These are phyloP conservation scores for Oryzias sinensis DNA, from an alignment of 2,797 vertebrate species.

Conservation along the genomic window DNA sequence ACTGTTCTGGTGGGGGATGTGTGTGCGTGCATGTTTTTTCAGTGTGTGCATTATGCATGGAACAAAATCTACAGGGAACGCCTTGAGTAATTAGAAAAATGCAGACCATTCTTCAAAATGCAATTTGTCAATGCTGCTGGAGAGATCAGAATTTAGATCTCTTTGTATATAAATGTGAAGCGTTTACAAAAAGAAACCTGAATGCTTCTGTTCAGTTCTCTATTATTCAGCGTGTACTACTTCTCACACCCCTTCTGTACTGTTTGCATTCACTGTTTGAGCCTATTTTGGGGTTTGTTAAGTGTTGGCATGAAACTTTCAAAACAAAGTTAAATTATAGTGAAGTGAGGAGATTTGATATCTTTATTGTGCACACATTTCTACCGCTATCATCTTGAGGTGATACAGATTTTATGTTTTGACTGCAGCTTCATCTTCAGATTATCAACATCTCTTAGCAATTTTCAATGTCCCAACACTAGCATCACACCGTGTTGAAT, in stretches of 20 bases:
- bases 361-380: slow-evolving; percentile 6
- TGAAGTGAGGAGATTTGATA: too few relatives aligned
- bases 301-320: too few relatives aligned
- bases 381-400: too few relatives aligned
- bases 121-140: slow-evolving; percentile 51
- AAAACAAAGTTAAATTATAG: too few relatives aligned
- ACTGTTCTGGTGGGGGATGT: slow-evolving; percentile 21
- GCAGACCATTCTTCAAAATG: slow-evolving; percentile 40
- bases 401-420: too few relatives aligned
- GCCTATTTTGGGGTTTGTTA: neutral
- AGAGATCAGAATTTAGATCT: slow-evolving; percentile 51
- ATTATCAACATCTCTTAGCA: too few relatives aligned
- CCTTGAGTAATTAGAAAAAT: slow-evolving; percentile 60
- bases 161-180: slow-evolving; percentile 54
- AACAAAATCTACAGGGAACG: slow-evolving; percentile 41
- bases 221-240: slow-evolving; percentile 8
- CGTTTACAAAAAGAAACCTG: slow-evolving; percentile 39
- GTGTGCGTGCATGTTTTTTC: slow-evolving; percentile 17
- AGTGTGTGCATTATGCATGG: slow-evolving; percentile 38
- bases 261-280: slow-evolving; percentile 23
- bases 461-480: too few relatives aligned
- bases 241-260: slow-evolving; percentile 3
- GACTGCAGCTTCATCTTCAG: too few relatives aligned
- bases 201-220: slow-evolving; percentile 23
- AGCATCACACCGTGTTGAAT: too few relatives aligned